A percentile compares a stretch with the other conserved stretches of the same genome.
These are phyloP conservation scores for Caenorhabditis sinica DNA, from an alignment of 2,888 invertebrate genomes.

Conservation along the genomic window DNA sequence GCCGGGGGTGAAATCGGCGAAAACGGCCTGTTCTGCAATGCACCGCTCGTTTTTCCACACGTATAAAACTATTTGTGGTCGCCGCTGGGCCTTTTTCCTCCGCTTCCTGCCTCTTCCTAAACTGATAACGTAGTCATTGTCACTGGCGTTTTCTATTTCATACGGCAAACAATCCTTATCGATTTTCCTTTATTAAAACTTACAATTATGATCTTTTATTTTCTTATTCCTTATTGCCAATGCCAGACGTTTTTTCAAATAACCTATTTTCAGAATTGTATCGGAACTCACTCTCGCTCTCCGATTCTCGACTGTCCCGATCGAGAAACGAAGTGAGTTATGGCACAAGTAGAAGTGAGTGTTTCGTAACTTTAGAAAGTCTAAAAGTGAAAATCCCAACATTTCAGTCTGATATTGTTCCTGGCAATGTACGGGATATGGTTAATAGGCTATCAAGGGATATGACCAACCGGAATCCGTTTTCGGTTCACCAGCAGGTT, in stretches of 20 bases:
- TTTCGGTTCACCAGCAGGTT: constrained; percentile 43
- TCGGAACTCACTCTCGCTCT: constrained; percentile 19
- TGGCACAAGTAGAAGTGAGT: constrained; percentile 58
- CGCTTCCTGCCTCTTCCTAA: constrained; percentile 5
- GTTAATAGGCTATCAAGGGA: constrained; percentile 72
- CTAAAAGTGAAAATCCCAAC: background rate
- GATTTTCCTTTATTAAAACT: constrained; percentile 39
- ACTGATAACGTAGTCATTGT: constrained; percentile 43
- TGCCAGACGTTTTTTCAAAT: background rate
- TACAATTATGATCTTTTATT: background rate
- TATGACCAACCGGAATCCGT: constrained; percentile 57
- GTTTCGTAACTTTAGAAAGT: constrained; percentile 21
- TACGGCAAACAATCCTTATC: constrained; percentile 47
- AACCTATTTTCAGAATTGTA: constrained; percentile 45
- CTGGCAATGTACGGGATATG: constrained; percentile 74
- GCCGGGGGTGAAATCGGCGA: constrained; percentile 38
- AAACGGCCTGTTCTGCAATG: constrained; percentile 39
- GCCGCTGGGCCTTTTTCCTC: constrained; percentile 22
- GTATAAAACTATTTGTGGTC: constrained; percentile 31
- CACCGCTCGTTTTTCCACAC: constrained; percentile 28
- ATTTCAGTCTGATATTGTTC: constrained; percentile 69
- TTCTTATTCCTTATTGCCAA: background rate
- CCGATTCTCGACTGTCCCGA: constrained; percentile 1
- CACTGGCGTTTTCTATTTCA: background rate
- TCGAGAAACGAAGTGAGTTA: constrained; percentile 31